phyloP scores from a whole-genome alignment of 2,797 vertebrate species.

The Champsocephalus esox region DNA sequence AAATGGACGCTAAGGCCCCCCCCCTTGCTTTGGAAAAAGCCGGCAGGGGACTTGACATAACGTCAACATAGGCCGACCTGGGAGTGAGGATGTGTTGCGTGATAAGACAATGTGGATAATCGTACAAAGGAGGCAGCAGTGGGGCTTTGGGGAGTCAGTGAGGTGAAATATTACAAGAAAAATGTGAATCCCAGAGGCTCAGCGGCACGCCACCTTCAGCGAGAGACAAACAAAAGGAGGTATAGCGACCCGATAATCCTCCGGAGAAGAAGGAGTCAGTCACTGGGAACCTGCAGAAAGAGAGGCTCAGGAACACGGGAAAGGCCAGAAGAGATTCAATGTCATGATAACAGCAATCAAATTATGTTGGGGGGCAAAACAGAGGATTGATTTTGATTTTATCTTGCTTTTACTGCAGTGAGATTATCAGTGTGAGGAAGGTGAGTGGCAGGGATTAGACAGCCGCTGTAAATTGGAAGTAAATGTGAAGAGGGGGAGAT shows the following conservation, averaged over 20 bases:
- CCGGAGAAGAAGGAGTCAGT: slow-evolving; percentile 29
- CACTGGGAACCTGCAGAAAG: slow-evolving; percentile 28
- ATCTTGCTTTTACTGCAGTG: slow-evolving; percentile 9
- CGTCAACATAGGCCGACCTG: too few species aligned
- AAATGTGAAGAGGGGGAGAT: slow-evolving; percentile 42
- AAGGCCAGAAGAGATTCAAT: background rate
- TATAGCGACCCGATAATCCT: slow-evolving; percentile 31
- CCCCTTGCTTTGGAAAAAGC: too few species aligned
- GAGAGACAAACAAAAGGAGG: slow-evolving; percentile 30
- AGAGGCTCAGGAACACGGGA: background rate
- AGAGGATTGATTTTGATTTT: slow-evolving; percentile 14
- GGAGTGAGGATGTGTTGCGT: too few species aligned
- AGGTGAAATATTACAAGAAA: slow-evolving; percentile 23
- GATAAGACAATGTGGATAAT: slow-evolving; percentile 10
- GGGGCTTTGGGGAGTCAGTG: slow-evolving; percentile 5
- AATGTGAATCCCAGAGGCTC: slow-evolving; percentile 24
- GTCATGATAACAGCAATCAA: slow-evolving; percentile 12
- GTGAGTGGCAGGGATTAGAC: slow-evolving; percentile 71
- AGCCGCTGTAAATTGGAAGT: slow-evolving; percentile 37
- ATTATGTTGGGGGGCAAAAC: background rate
- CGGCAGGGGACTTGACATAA: too few species aligned
- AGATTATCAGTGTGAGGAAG: slow-evolving; percentile 26
- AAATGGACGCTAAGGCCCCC: too few species aligned
- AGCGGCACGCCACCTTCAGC: background rate
- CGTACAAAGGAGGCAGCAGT: background rate